Evolutionary conservation across 2,888 invertebrate genomes (phyloP), one percentile per base, ranked within the genome.

Genomic region (Platycheirus albimanus): DNA sequence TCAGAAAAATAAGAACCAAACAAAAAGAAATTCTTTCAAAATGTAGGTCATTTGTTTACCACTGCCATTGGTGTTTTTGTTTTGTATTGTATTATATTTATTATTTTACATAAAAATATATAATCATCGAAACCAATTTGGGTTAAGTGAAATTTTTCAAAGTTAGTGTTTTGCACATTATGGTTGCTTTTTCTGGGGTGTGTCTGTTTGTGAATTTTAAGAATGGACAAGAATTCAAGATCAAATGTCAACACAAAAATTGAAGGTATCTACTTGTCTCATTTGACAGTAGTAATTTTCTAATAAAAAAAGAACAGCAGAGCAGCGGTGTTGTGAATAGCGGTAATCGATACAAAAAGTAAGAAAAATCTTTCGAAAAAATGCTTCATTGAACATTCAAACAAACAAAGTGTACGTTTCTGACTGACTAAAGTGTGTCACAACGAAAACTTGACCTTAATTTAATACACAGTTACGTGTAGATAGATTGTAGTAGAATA

Each of bases 391-490:
- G 33, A 33, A 51, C 38, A 71, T 8, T 33, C 30, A 30, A 41
- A 49, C 58, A 36, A 51, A 61, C 58, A 58, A 36, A 43, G 19
- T 41, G 54, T 10, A 15, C n/a, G 8, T 20, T 15, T 58, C 33
- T 52, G 47, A 49, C n/a, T n/a, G 11, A 56, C 20, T 33, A 66
- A 70, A 66, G 72, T 78, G 36, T 79, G 79, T 69, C 79, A 74
- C 67, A 41, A 43, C 54, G 41, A 63, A 67, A 74, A 79, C 79
- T 79, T 79, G 79, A 79, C 79, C 79, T 69, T 74, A 79, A 79
- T 79, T 74, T 63, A 77, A 41, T 77, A 51, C 54, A 70, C 77
- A 64, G 77, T 77, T 70, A 13, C 13, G 24, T 63, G 41, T 70
- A 47, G 17, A 38, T 56, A 24, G 24, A 28, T 13, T 13, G n/a